These are phyloP conservation scores for Cataglyphis rosenhaueri DNA, from an alignment of 2,888 invertebrate species.

Conservation along the genomic window DNA sequence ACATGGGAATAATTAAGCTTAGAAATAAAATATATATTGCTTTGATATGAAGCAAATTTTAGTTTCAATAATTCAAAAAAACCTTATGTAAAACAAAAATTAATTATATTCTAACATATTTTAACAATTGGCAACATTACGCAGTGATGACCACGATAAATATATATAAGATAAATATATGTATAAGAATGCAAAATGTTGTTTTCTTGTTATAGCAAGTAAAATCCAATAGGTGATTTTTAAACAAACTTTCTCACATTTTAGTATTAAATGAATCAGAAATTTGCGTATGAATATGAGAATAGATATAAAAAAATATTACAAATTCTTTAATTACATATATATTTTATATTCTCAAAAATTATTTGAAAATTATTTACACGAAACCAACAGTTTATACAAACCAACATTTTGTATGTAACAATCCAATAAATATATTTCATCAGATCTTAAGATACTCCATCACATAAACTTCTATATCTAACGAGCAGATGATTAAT, in stretches of 20 bases:
- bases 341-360: slow-evolving; percentile 9
- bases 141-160: slow-evolving; percentile 9
- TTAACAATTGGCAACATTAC: background rate
- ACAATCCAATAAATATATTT: slow-evolving; percentile 30
- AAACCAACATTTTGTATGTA: background rate
- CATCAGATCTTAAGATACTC: slow-evolving; percentile 7
- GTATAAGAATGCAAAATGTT: background rate
- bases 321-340: slow-evolving; percentile 1
- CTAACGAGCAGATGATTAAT: slow-evolving; percentile 33
- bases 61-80: background rate
- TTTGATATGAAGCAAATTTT: slow-evolving; percentile 9
- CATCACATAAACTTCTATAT: slow-evolving; percentile 14
- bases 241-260: background rate
- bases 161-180: background rate
- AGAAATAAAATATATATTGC: background rate
- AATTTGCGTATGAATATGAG: background rate
- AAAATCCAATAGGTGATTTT: background rate
- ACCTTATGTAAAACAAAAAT: background rate
- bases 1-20: background rate
- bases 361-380: slow-evolving; percentile 2
- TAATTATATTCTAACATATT: slow-evolving; percentile 18
- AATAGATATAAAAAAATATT: slow-evolving; percentile 6
- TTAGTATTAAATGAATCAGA: background rate
- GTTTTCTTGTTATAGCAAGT: background rate
- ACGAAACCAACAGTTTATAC: background rate